phyloP scores from a whole-genome alignment of 2,797 vertebrate species.

The Sebastes diploproa region DNA sequence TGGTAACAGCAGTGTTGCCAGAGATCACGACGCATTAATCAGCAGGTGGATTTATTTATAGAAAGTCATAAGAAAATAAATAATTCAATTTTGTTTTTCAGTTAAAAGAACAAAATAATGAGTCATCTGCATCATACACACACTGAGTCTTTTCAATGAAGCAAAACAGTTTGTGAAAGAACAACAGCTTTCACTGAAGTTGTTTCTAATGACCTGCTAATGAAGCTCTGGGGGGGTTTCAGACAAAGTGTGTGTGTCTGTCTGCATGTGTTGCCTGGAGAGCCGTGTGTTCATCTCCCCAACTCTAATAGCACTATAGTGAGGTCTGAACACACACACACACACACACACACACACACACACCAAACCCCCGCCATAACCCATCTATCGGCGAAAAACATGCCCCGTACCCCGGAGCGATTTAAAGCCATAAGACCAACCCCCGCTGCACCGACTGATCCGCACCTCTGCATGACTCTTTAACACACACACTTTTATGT shows the following conservation, averaged over 20 bases:
- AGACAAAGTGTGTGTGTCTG: constrained; percentile 19
- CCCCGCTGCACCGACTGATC: constrained; percentile 55
- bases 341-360: background rate
- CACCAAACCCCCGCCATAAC: background rate
- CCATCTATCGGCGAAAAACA: constrained; percentile 66
- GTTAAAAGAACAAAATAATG: constrained; percentile 18
- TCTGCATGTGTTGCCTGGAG: constrained; percentile 35
- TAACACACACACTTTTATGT: constrained; percentile 30
- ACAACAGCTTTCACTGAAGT: constrained; percentile 58
- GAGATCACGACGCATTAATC: background rate
- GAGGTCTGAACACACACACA: constrained; percentile 30
- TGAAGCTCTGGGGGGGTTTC: constrained; percentile 61
- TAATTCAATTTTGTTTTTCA: background rate
- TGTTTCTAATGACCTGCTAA: constrained; percentile 69
- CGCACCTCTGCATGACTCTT: constrained; percentile 42
- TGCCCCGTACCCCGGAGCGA: constrained; percentile 63
- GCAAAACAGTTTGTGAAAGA: constrained; percentile 22
- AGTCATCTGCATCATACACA: constrained; percentile 4
- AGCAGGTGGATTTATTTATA: constrained; percentile 5
- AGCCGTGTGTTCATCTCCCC: constrained; percentile 44
- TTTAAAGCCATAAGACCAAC: constrained; percentile 64
- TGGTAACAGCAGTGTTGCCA: no score
- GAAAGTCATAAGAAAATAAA: background rate
- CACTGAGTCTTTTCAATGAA: background rate
- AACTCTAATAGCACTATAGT: constrained; percentile 42